Evolutionary conservation across 1,140 invertebrate species (phyloP), one percentile per base, ranked within the genome.

Genomic region (Zeugodacus cucurbitae): DNA sequence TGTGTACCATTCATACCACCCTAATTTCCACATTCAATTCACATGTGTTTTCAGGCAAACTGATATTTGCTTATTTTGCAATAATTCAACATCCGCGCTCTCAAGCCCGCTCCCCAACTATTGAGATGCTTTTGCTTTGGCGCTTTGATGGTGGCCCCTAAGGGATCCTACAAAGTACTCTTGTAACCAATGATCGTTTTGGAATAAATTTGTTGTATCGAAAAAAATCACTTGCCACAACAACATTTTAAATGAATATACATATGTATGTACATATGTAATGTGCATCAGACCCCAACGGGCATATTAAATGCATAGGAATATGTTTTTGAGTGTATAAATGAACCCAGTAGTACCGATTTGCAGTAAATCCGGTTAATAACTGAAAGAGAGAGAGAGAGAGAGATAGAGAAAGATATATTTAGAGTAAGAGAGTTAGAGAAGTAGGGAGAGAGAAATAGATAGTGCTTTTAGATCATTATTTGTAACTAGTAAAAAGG

Each of bases 221-320:
- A 74, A 74, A 74, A 34, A 62, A 74, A 74, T 74, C 67, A 41
- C 67, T 74, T 32, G 67, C 34, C 58, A 62, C 22, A 62, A 59
- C 58, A 59, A 62, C 58, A 26, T 8, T 62, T 62, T 11, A 20
- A 22, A 8, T 22, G 34, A 22, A 8, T 22, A 62, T 26, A 41
- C 10, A 5, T 41, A 70, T 32, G 29, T 41, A 10, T 22, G 34
- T 41, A 74, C 14, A 37, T 74, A 32, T 22, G 26, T 62, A 26
- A 32, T 20, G 17, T 7, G 34, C 22, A 37, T 37, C 22, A 34
- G 34, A 74, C 34, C 20, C 34, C 67, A 74, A 2, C 14, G 34
- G 67, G 67, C 37, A 74, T 74, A 22, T 74, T 74, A 67, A 67
- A 67, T 74, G 34, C 17, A 74, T 37, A 74, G 41, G 58, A 17